Conservation (phyloP, 2,888 invertebrate genomes). For the Aradus depressus region DNA sequence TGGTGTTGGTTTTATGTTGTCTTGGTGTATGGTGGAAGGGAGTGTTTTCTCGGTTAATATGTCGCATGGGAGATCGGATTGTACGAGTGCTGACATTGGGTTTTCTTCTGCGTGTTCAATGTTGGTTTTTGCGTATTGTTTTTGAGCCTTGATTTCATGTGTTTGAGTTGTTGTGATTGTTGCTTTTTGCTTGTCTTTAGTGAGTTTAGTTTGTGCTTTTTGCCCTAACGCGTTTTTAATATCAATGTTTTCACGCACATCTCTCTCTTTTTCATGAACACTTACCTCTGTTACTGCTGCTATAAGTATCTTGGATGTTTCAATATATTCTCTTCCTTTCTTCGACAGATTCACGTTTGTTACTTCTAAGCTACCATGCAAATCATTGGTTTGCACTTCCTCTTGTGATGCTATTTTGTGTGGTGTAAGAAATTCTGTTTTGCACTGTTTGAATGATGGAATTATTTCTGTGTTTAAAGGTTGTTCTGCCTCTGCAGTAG, state of each 20-base stretch:
- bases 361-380: too few relatives aligned
- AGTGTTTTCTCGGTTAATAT: neutral
- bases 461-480: slow-evolving; percentile 8
- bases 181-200: neutral
- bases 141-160: neutral
- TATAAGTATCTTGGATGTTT: slow-evolving; percentile 1
- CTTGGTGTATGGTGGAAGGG: slow-evolving; percentile 1
- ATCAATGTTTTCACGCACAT: neutral
- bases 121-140: neutral
- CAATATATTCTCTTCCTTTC: neutral
- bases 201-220: neutral
- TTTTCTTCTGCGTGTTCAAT: neutral
- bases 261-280: slow-evolving; percentile 19
- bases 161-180: neutral
- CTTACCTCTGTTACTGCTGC: slow-evolving; percentile 11
- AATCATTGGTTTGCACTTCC: slow-evolving; percentile 12
- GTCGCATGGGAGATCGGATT: neutral
- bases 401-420: slow-evolving; percentile 13
- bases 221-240: neutral
- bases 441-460: slow-evolving; percentile 4
- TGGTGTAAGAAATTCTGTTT: slow-evolving; percentile 11
- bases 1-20: neutral
- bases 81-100: neutral
- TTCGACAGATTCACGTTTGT: too few relatives aligned
- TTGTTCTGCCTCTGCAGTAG: slow-evolving; percentile 3